A percentile compares a stretch with the other conserved stretches of the same genome.
These are phyloP conservation scores for Macaca mulatta DNA, from an alignment of 2,113 vertebrate genomes.

Conservation along the genomic window DNA sequence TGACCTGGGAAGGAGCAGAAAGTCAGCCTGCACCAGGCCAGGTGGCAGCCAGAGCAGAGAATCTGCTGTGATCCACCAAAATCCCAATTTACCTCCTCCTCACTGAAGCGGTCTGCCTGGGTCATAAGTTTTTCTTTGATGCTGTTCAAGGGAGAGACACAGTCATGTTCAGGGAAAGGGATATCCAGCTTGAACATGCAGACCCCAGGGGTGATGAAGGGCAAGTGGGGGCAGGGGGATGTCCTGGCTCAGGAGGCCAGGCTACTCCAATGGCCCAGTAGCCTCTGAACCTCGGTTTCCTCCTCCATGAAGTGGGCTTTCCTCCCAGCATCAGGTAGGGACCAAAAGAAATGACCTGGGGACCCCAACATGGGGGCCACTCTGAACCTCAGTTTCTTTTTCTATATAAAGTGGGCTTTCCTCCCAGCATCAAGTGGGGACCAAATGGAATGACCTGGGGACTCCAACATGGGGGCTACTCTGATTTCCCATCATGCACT, in stretches of 20 bases:
- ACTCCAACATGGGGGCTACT: not conserved
- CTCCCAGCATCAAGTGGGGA: not conserved
- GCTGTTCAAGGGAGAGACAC: constrained; percentile 81
- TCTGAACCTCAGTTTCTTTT: not conserved
- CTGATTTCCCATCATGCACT: not conserved
- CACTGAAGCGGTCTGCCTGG: constrained; percentile 93
- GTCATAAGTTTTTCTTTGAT: constrained; percentile 94
- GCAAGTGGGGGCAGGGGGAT: not conserved
- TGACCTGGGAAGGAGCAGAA: constrained; percentile 83
- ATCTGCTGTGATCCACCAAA: not conserved
- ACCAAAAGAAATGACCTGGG: not conserved
- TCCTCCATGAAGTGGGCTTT: not conserved
- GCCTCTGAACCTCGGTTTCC: not conserved
- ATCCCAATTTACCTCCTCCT: constrained; percentile 88
- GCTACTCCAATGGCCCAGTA: not conserved
- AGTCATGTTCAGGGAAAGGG: not conserved
- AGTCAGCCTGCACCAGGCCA: not conserved
- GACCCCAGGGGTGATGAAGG: not conserved
- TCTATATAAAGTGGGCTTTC: not conserved
- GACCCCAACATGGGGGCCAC: not conserved
- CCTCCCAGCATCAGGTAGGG: not conserved
- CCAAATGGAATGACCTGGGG: not conserved
- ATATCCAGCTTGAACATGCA: too few species aligned
- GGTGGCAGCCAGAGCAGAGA: too few species aligned
- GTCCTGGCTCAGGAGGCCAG: not conserved